These are phyloP conservation scores for Seira sanloemensis DNA, from an alignment of 2,888 invertebrate species.

Conservation along the genomic window DNA sequence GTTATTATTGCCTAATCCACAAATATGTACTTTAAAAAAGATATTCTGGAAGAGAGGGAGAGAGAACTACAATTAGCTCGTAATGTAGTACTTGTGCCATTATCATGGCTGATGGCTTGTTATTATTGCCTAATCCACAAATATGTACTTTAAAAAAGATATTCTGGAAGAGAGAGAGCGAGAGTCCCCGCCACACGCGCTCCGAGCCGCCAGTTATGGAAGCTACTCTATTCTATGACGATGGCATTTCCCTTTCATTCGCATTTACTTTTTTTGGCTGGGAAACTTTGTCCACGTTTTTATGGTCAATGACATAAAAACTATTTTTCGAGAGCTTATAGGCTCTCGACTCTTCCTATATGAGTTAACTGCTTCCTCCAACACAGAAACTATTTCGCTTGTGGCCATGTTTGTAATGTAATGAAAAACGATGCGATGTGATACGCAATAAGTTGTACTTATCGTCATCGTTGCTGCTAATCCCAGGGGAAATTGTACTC, in stretches of 20 bases:
- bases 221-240: too few species aligned
- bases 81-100: not conserved
- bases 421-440: not conserved
- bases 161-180: not conserved
- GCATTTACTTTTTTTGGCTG: not conserved
- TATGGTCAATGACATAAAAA: constrained; percentile 49
- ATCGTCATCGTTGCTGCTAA: not conserved
- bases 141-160: not conserved
- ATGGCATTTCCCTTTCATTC: too few species aligned
- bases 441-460: not conserved
- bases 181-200: too few species aligned
- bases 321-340: constrained; percentile 42
- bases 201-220: too few species aligned
- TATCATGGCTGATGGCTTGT: not conserved
- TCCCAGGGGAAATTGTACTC: too few species aligned
- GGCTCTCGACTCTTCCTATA: not conserved
- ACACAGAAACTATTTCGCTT: not conserved
- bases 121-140: not conserved
- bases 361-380: not conserved
- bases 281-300: constrained; percentile 4
- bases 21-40: not conserved
- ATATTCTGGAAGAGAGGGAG: not conserved
- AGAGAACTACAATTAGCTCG: not conserved
- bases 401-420: not conserved
- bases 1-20: not conserved